Percentiles rank a stretch among this genome's conserved stretches.
Conservation (phyloP, 92 coral and sea anemone species). For the Siderastrea radians region DNA sequence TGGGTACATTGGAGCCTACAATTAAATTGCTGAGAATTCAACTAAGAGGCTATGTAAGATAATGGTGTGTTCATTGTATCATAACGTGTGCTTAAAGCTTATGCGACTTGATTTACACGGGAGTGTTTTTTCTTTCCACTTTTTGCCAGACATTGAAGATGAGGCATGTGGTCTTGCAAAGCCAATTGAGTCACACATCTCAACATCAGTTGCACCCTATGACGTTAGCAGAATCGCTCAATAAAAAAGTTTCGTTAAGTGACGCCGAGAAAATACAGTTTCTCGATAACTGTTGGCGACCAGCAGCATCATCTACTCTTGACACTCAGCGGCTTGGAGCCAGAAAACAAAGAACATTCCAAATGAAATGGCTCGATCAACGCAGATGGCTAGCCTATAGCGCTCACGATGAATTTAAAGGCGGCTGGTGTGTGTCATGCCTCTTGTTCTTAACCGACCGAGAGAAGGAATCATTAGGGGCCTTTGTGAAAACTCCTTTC, state of each 20-base stretch:
- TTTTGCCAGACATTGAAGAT: too few relatives aligned
- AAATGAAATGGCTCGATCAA: slow-evolving; percentile 73
- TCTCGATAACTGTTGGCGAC: slow-evolving; percentile 76
- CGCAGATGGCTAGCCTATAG: slow-evolving; percentile 73
- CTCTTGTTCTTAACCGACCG: slow-evolving; percentile 50
- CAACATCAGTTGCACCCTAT: too few relatives aligned
- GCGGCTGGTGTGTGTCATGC: slow-evolving; percentile 54
- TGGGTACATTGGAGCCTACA: slow-evolving; percentile 20
- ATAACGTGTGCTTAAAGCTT: too few relatives aligned
- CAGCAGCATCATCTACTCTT: slow-evolving; percentile 41
- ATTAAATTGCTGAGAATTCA: slow-evolving; percentile 7
- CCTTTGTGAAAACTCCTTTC: too few relatives aligned
- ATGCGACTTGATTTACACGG: too few relatives aligned
- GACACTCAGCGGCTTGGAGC: slow-evolving; percentile 38
- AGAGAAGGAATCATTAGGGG: too few relatives aligned
- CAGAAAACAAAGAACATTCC: slow-evolving; percentile 54
- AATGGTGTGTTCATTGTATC: not conserved
- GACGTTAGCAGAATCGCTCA: too few relatives aligned
- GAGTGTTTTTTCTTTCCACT: too few relatives aligned
- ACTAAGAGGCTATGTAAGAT: slow-evolving; percentile 48
- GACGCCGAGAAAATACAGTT: slow-evolving; percentile 71
- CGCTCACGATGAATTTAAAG: slow-evolving; percentile 46
- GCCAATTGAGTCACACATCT: too few relatives aligned
- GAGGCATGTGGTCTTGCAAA: too few relatives aligned
- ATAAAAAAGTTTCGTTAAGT: not conserved